Percentiles rank a stretch among this genome's conserved stretches.
Evolutionary conservation across 2,888 invertebrate species (phyloP).

Genomic region (Siphlonurus alternatus): DNA sequence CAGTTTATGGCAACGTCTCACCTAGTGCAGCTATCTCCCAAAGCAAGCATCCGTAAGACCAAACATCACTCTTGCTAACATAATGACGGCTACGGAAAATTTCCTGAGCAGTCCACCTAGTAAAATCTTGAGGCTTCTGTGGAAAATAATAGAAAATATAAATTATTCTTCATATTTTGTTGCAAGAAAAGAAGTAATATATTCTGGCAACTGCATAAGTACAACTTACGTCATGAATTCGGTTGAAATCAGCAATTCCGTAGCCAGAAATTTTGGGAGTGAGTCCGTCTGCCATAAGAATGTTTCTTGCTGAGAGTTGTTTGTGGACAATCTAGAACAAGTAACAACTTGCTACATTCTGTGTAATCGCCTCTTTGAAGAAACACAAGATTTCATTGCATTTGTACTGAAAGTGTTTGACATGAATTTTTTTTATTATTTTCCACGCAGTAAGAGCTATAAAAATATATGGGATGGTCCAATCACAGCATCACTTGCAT

Average conservation of each 20-base stretch:
- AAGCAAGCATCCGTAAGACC: slow-evolving; percentile 65
- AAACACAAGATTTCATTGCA: no score
- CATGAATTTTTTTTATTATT: no score
- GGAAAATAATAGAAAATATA: slow-evolving; percentile 21
- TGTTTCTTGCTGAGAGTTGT: slow-evolving; percentile 52
- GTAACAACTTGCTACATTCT: slow-evolving; percentile 6
- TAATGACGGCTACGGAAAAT: slow-evolving; percentile 46
- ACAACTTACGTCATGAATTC: slow-evolving; percentile 34
- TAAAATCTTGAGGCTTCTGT: slow-evolving; percentile 34
- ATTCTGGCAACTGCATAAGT: not conserved
- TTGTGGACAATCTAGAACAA: slow-evolving; percentile 38
- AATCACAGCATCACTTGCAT: no score
- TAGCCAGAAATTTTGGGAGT: slow-evolving; percentile 58
- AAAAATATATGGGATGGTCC: no score
- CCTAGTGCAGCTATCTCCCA: slow-evolving; percentile 71
- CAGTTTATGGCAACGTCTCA: slow-evolving; percentile 16
- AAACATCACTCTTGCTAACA: slow-evolving; percentile 58
- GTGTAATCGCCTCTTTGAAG: not conserved
- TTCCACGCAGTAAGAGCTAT: no score
- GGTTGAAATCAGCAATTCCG: slow-evolving; percentile 49
- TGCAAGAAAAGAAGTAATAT: not conserved
- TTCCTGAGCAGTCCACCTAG: slow-evolving; percentile 66
- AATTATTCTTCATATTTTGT: not conserved
- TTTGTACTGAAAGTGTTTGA: no score
- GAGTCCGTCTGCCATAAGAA: slow-evolving; percentile 45